phyloP scores from a whole-genome alignment of 1,140 invertebrate genomes.

The Ylistrum balloti region DNA sequence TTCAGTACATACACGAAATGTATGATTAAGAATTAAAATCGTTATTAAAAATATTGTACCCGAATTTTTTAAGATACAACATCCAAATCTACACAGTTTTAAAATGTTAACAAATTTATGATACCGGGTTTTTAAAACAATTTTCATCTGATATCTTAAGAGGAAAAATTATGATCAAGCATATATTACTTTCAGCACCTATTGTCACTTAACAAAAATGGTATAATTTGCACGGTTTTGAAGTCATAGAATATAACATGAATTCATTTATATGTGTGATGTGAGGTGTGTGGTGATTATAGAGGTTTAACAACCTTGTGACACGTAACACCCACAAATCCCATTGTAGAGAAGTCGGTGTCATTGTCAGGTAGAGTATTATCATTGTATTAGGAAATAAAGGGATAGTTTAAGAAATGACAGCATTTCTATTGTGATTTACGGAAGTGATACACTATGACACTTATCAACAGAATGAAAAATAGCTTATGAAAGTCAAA shows the following conservation, averaged over 20 bases:
- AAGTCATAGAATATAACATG: neutral
- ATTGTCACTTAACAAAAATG: neutral
- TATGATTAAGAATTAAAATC: neutral
- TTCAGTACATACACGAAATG: neutral
- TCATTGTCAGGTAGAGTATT: neutral
- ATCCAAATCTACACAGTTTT: too few relatives aligned
- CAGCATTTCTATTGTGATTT: neutral
- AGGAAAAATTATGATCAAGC: neutral
- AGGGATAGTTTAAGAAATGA: neutral
- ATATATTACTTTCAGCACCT: neutral
- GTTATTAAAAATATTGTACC: neutral
- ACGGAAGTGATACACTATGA: neutral
- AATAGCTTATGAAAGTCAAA: neutral
- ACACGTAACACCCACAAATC: conserved; percentile 12
- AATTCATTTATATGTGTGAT: neutral
- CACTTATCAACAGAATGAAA: neutral
- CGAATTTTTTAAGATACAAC: too few relatives aligned
- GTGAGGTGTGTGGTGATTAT: neutral
- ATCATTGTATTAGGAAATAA: neutral
- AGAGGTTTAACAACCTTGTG: neutral
- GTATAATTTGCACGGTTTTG: neutral
- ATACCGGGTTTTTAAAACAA: too few relatives aligned
- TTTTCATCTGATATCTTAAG: neutral
- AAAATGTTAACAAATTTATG: too few relatives aligned
- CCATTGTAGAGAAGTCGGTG: neutral